These are phyloP conservation scores for Hafferia zeledoni DNA, from an alignment of 2,797 vertebrate species.

Conservation along the genomic window DNA sequence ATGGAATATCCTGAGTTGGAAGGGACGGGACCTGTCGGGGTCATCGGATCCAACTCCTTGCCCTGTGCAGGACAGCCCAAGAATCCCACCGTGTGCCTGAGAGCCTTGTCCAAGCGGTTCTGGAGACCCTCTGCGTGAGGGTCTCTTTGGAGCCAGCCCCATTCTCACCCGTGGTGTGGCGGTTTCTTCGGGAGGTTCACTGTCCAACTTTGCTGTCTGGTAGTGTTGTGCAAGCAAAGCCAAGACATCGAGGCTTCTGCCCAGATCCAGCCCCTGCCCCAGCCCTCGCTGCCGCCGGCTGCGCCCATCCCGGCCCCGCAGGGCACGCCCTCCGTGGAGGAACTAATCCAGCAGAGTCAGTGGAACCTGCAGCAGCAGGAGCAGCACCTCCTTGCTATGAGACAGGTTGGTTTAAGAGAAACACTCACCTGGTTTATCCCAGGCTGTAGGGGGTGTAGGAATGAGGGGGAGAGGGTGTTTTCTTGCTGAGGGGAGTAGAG, in stretches of 20 bases:
- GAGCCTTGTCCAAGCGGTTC: not conserved
- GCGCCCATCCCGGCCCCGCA: conserved; percentile 73
- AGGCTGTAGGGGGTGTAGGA: not conserved
- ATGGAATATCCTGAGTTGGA: not conserved
- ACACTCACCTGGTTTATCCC: rapidly evolving
- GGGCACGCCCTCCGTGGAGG: conserved; percentile 83
- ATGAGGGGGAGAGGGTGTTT: not conserved
- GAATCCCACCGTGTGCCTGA: not conserved
- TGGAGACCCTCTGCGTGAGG: not conserved
- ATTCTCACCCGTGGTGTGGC: not conserved
- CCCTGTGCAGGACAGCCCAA: not conserved
- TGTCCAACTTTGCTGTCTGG: not conserved
- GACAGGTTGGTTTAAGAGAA: conserved; percentile 83
- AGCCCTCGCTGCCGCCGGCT: conserved; percentile 76
- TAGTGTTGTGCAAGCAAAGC: conserved; percentile 91
- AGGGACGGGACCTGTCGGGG: not conserved
- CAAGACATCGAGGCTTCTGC: conserved; percentile 81
- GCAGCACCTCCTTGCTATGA: conserved; percentile 90
- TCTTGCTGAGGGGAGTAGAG: not conserved
- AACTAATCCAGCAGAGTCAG: conserved; percentile 95
- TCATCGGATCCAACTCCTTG: not conserved
- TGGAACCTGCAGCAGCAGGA: conserved; percentile 99
- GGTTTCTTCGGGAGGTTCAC: not conserved
- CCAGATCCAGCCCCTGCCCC: conserved; percentile 76
- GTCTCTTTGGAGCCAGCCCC: rapidly evolving